These are phyloP conservation scores for Drosophila fulvimacula DNA, from an alignment of 2,888 invertebrate genomes.

Conservation along the genomic window DNA sequence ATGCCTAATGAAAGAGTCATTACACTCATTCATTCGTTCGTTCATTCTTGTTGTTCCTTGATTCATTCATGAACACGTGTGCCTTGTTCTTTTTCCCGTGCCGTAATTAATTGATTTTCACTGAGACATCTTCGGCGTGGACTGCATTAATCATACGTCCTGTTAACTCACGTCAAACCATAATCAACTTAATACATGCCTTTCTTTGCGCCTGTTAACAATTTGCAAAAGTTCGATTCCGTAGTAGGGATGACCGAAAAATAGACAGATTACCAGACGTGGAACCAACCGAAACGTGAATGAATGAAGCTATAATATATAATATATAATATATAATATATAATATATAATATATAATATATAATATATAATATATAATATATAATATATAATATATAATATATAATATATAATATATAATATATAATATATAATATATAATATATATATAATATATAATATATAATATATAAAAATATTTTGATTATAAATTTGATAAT, in stretches of 20 bases:
- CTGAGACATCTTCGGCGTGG: constrained; percentile 24
- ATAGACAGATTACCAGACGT: too few relatives aligned
- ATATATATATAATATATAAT: too few relatives aligned
- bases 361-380: too few relatives aligned
- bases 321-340: too few relatives aligned
- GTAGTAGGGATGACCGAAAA: not conserved
- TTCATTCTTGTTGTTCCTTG: constrained; percentile 43
- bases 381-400: not conserved
- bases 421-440: too few relatives aligned
- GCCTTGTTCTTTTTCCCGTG: constrained; percentile 28
- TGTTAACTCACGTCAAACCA: constrained; percentile 25
- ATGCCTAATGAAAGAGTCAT: constrained; percentile 67
- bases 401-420: not conserved
- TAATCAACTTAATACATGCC: constrained; percentile 4
- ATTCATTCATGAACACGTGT: constrained; percentile 59
- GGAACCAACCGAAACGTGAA: too few relatives aligned
- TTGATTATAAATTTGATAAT: too few relatives aligned
- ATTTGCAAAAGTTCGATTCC: constrained; percentile 8
- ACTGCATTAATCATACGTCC: constrained; percentile 68
- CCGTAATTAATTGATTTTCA: constrained; percentile 71
- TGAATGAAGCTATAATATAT: not conserved
- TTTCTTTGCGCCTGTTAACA: constrained; percentile 2
- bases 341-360: too few relatives aligned
- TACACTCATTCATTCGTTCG: constrained; percentile 61
- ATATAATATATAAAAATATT: too few relatives aligned